Evolutionary conservation across 2,797 vertebrate genomes (phyloP), one percentile per base, ranked within the genome.

Genomic region (Macropodus opercularis): DNA sequence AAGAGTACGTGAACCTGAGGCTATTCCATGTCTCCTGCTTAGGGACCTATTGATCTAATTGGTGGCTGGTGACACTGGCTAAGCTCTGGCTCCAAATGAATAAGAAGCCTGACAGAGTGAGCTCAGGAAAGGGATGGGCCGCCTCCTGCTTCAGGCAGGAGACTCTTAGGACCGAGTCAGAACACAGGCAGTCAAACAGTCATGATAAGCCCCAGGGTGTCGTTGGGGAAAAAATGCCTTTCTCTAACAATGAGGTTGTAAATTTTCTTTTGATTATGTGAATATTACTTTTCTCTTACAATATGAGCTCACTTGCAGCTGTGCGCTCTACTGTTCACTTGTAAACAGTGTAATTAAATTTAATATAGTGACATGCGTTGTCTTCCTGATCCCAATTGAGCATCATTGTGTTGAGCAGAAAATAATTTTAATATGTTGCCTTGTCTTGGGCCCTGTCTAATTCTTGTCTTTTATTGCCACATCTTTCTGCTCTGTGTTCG

Each of bases 51-150:
- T 87, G 85, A 89, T 90, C 81, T 89, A 83, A 86, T 88, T 84
- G 86, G 76, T 71, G 69, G 77, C 79, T 50, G 79, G 81, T 87
- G 84, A 85, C 82, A 84, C 80, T 74, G 85, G 81, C 71, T 87
- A 86, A 85, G 86, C 85, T 90, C 86, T 82, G 77, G 78, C 81
- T 87, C 79, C 82, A 84, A 79, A 85, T 89, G 83, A 89, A 83
- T 87, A 88, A 89, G 83, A 75, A 87, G 85, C 55, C 74, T 89
- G 87, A 85, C 85, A 84, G 66, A 67, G 69, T 54, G 68, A 77
- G 73, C 75, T 79, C 75, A 75, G 78, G 71, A 23, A 75, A 71
- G 78, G 75, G 78, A 67, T 76, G 50, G 69, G 69, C 66, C 7
- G 21, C 71, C 80, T 83, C 52, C 54, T 47, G 65, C 72, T 81